Conservation (phyloP, 2,113 vertebrate genomes). For the Gobiocypris rarus region DNA sequence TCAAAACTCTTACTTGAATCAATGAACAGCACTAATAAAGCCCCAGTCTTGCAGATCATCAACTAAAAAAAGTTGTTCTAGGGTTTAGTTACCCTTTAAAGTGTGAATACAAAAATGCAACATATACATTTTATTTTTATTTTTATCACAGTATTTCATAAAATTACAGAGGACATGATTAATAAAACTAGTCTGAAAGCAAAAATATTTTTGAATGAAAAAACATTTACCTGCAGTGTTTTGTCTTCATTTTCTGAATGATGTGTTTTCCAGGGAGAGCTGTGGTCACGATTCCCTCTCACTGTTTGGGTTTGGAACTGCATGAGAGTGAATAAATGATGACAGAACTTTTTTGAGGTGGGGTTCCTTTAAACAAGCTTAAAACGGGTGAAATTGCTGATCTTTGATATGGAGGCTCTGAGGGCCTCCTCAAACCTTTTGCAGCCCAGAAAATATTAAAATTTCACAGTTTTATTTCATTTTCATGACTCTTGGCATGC, state of each 20-base stretch:
- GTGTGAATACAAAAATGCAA: too few relatives aligned
- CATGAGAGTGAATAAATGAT: not conserved
- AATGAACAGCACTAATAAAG: too few relatives aligned
- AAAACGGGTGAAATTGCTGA: not conserved
- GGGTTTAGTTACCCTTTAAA: too few relatives aligned
- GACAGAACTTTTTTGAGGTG: not conserved
- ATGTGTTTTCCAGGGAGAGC: not conserved
- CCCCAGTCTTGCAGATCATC: too few relatives aligned
- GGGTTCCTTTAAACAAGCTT: not conserved
- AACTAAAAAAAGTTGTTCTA: too few relatives aligned
- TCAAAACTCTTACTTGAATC: too few relatives aligned
- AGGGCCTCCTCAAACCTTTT: not conserved
- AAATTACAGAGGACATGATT: not conserved
- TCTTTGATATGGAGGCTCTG: not conserved
- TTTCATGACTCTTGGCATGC: not conserved
- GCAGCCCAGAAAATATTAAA: not conserved
- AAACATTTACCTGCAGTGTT: not conserved
- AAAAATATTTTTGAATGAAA: not conserved
- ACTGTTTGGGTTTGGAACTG: not conserved
- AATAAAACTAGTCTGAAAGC: not conserved
- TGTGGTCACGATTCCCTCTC: not conserved
- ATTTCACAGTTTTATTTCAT: slow-evolving; percentile 19
- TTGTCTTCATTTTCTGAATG: not conserved
- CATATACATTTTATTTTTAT: too few relatives aligned
- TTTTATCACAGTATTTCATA: too few relatives aligned